These are phyloP conservation scores for Lepidocyrtinus sp. DNA, from an alignment of 2,888 invertebrate species.

Conservation along the genomic window DNA sequence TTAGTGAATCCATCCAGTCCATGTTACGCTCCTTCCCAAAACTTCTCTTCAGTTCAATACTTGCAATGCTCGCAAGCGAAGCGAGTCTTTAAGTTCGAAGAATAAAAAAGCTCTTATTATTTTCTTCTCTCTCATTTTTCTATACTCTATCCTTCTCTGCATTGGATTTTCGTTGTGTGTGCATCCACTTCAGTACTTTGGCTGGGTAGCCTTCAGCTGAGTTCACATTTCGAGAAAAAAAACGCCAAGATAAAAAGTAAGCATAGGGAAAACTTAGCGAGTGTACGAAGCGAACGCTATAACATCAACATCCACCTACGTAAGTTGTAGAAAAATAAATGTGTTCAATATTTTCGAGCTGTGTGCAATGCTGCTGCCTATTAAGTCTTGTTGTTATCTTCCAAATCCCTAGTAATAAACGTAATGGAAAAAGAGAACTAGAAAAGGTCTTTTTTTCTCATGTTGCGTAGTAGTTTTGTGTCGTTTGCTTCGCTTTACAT, in stretches of 20 bases:
- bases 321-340: slow-evolving; percentile 32
- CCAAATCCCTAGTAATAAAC: slow-evolving; percentile 39
- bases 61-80: background rate
- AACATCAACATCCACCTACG: slow-evolving; percentile 42
- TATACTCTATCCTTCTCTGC: background rate
- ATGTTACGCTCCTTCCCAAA: slow-evolving; percentile 6
- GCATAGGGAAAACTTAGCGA: slow-evolving; percentile 16
- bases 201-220: background rate
- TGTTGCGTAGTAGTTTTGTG: background rate
- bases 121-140: background rate
- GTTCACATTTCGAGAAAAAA: background rate
- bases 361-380: background rate
- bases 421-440: slow-evolving; percentile 30
- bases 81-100: background rate
- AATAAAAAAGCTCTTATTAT: slow-evolving; percentile 2
- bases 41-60: slow-evolving; percentile 10
- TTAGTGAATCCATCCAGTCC: background rate
- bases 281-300: background rate
- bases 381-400: background rate
- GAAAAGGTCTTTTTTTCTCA: slow-evolving; percentile 31
- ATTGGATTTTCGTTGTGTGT: background rate
- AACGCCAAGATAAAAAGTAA: slow-evolving; percentile 32
- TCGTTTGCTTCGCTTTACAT: background rate
- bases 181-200: background rate
- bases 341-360: slow-evolving; percentile 33